Evolutionary conservation across 1,140 invertebrate species (phyloP).

Genomic region (Ridgeia piscesae): DNA sequence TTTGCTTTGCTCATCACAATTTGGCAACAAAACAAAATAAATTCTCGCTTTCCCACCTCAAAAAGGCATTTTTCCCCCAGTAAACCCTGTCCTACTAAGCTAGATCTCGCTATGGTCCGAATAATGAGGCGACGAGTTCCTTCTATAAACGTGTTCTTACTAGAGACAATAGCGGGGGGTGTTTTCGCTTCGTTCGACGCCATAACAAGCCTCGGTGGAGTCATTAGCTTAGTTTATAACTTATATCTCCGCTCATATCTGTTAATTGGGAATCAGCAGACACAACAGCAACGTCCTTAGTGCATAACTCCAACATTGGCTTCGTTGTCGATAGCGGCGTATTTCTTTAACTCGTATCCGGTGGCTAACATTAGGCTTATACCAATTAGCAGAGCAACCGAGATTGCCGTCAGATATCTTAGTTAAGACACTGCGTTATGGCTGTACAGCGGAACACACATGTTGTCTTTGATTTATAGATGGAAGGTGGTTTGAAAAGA

Average conservation of each 20-base stretch:
- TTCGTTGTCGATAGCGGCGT: neutral
- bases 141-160: neutral
- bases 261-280: neutral
- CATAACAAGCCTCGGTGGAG: neutral
- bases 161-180: neutral
- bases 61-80: no score
- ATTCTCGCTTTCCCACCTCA: no score
- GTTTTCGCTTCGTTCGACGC: neutral
- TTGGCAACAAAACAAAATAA: no score
- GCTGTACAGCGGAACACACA: neutral
- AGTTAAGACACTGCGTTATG: neutral
- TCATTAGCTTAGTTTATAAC: neutral
- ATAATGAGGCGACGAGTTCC: neutral
- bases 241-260: neutral
- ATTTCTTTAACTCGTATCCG: neutral
- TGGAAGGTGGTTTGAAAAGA: no score
- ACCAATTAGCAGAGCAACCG: neutral
- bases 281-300: no score
- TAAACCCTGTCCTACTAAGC: neutral
- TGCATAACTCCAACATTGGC: neutral
- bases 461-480: neutral
- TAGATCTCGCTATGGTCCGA: neutral
- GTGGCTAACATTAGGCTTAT: no score
- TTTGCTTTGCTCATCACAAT: no score
- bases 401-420: neutral